A percentile compares a stretch with the other conserved stretches of the same genome.
These are phyloP conservation scores for Corythornis leucogaster DNA, from an alignment of 2,797 vertebrate species.

Conservation along the genomic window DNA sequence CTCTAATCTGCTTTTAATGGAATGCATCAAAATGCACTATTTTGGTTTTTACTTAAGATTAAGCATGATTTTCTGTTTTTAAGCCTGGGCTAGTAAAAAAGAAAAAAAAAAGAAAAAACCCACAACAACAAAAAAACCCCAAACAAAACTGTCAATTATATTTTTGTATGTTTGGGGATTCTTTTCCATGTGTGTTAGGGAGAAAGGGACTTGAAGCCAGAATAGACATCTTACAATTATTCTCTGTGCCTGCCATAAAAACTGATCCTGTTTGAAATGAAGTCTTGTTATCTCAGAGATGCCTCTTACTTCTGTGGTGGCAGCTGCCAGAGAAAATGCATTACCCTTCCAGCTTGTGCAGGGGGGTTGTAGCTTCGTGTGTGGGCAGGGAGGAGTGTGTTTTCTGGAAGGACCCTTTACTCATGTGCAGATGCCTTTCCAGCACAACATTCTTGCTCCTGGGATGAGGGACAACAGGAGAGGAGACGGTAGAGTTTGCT, in stretches of 20 bases:
- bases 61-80: slow-evolving; percentile 12
- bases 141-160: neutral
- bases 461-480: neutral
- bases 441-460: neutral
- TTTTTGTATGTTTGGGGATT: neutral
- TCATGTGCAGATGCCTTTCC: neutral
- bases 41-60: neutral
- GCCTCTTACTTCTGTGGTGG: slow-evolving; percentile 3
- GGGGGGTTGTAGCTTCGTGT: neutral
- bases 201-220: neutral
- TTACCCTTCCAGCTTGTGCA: slow-evolving; percentile 25
- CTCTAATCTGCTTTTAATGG: slow-evolving; percentile 28
- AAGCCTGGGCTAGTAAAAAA: neutral
- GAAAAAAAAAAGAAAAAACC: no score
- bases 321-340: slow-evolving; percentile 40
- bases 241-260: slow-evolving; percentile 40
- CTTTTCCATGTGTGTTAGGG: neutral
- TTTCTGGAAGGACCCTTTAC: slow-evolving; percentile 16
- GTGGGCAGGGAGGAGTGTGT: slow-evolving; percentile 1
- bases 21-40: neutral
- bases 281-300: slow-evolving; percentile 43
- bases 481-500: neutral
- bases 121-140: no score
- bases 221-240: neutral
- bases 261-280: neutral